Base-by-base conservation (phyloP, 2,113 vertebrate genomes). In the Pelusios castaneus region DNA sequence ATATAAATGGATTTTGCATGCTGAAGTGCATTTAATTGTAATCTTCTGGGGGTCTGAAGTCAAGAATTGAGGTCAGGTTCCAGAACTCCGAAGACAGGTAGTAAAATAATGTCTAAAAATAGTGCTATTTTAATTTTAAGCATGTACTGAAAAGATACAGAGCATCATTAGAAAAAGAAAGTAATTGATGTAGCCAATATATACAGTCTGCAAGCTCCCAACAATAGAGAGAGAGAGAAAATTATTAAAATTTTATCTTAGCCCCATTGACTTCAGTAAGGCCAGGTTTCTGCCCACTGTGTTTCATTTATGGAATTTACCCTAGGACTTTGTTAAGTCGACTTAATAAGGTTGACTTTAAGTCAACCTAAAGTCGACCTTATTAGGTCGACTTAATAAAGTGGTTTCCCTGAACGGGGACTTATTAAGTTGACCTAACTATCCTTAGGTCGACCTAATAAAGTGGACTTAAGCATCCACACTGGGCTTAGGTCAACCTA, bases 61-160 rank as follows among this genome's bases (percentile, higher is more conserved):
- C 70, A 88, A 79, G 75, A 89, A 88, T 95, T 95, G 87, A 93
- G 70, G 75, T 79, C 60, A 60, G 75, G 70, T 58, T 83, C 75
- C 54, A 81, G 0, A 29, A 55, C 55, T 84, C 31, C 0, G 2
- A 91, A 85, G 83, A 47, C 63, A 84, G 89, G 38, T 34, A 88
- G 78, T 73, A 89, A n/a, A 84, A 41, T 29, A 77, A 16, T n/a
- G n/a, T 86, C 49, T 79, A 70, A 80, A 55, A 86, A 51, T 24
- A 54, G 41, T 17, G 7, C n/a, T 91, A 54, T 88, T 93, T 86
- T 89, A 67, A 29, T 91, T 94, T 75, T 54, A 83, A 52, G 10
- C 5, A 2, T 4, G 6, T 58, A 9, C 49, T 60, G 58, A 34
- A 56, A 38, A 63, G 27, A 29, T 34, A 52, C 51, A 63, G 31